A percentile compares a stretch with the other conserved stretches of the same genome.
Evolutionary conservation across 2,113 vertebrate species (phyloP).

Genomic region (Cynoglossus semilaevis): DNA sequence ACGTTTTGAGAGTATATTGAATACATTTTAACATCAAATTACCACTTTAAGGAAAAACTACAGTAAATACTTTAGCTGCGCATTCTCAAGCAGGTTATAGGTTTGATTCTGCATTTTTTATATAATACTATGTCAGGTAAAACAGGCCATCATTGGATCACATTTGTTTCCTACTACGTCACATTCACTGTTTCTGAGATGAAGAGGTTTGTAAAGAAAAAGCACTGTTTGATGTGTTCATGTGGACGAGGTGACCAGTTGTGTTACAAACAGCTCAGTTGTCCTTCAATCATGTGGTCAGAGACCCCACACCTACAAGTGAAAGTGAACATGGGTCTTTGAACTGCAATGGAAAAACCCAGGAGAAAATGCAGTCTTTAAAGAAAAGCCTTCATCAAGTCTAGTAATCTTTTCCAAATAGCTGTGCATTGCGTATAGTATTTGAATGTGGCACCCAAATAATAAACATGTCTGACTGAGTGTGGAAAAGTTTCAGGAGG

Average conservation of each 20-base stretch:
- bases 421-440: slow-evolving; percentile 24
- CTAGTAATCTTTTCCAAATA: slow-evolving; percentile 1
- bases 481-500: slow-evolving; percentile 17
- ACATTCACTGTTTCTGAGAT: slow-evolving; percentile 32
- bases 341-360: slow-evolving; percentile 1
- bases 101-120: slow-evolving; percentile 15
- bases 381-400: slow-evolving; percentile 35
- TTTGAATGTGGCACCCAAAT: slow-evolving; percentile 37
- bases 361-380: slow-evolving; percentile 2
- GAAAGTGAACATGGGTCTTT: no score
- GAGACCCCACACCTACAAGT: no score
- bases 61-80: slow-evolving; percentile 38
- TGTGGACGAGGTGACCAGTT: no score
- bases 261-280: no score
- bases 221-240: no score
- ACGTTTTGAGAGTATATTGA: slow-evolving; percentile 28
- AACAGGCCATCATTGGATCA: slow-evolving; percentile 4
- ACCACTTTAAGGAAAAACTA: slow-evolving; percentile 4
- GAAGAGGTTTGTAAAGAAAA: neutral
- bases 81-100: slow-evolving; percentile 29
- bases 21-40: slow-evolving; percentile 28
- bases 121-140: slow-evolving; percentile 23
- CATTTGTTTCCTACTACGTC: slow-evolving; percentile 21
- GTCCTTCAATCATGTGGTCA: no score
- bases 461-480: slow-evolving; percentile 1